Evolutionary conservation across 2,113 vertebrate genomes (phyloP), one percentile per base, ranked within the genome.

Genomic region (Mustela lutreola): DNA sequence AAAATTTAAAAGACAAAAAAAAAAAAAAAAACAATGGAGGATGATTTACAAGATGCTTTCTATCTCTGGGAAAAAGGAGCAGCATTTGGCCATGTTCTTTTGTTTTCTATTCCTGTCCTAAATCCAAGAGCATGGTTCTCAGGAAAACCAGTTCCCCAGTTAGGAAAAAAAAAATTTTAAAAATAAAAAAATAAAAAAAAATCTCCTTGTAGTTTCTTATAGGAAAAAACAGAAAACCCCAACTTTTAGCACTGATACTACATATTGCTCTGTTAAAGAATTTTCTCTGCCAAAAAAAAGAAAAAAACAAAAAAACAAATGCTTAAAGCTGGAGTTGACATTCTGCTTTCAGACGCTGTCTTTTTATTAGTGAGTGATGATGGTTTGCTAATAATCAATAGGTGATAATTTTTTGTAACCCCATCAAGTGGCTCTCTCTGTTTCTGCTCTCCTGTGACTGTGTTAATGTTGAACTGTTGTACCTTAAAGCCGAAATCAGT

Each of bases 1-100:
- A 99, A 99, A 99, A 98, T 97, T 98, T 98, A 98, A 98, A 99
- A 98, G 98, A 98, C 91, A 53, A 98, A 95, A 99, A 99, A 98
- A 99, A 99, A 99, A 98, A 99, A 76, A 76, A 76, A 99, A 98
- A 48, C 26, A 76, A 96, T 88, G 99, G 98, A 98, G 99, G 99
- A 99, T 98, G 97, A 98, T 98, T 98, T 99, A 99, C 99, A 99
- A 99, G 99, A 99, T 99, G 99, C 99, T 99, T 99, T 99, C 98
- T 99, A 99, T 99, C 99, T 99, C 99, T 99, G 99, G 99, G 99
- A 99, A 99, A 99, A 99, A 99, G 98, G 99, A 99, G 99, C 99
- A 99, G 99, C 99, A 99, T 99, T 99, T 99, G 99, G 99, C 99
- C 99, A 99, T 99, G 99, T 99, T 98, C 98, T 98, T 98, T 99